Base-by-base conservation (phyloP, 2,797 vertebrate species). In the Pteropus rufus region DNA sequence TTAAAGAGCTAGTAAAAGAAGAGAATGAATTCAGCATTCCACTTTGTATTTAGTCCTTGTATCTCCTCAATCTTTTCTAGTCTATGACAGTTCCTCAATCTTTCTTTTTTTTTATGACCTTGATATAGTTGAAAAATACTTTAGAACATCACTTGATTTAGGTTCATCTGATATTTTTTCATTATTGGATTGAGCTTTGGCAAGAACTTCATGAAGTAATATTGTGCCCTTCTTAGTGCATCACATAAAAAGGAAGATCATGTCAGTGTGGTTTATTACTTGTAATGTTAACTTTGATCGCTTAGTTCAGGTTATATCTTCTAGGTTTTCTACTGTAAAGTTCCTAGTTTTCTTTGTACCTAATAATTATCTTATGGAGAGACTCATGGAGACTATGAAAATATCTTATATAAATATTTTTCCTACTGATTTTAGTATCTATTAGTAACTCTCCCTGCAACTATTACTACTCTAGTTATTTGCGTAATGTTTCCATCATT, bases 391-490 rank as follows among this genome's bases (percentile, higher is more conserved):
- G 21, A 93, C 73, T 86, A 44, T 94, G 24, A 87, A 91, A 93
- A 80, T 79, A 83, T 31, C 49, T 67, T 80, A 34, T 65, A 2
- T 56, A 80, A 93, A 92, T 75, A 44, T 85, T 87, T 82, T 39
- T 67, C 31, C 62, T 36, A 75, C 44, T 41, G 83, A 92, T 80
- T 94, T 96, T 65, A 89, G 18, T n/a, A 80, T 80, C 19, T 85
- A 4, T 73, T 4, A 80, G 23, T 70, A 77, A 64, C 92, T 86
- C 18, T 72, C 24, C 36, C n/a, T 60, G 0, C 0, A 67, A 87
- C 21, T 81, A n/a, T 70, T 67, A 56, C n/a, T 73, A 58, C 73
- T 36, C 14, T 46, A 83, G 12, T 65, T 87, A 67, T 80, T 84
- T 75, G 10, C 41, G 23, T 73, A 46, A 67, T 62, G 4, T 89